phyloP scores from a whole-genome alignment of 2,797 vertebrate genomes.

The Typhlichthys eigenmanni region DNA sequence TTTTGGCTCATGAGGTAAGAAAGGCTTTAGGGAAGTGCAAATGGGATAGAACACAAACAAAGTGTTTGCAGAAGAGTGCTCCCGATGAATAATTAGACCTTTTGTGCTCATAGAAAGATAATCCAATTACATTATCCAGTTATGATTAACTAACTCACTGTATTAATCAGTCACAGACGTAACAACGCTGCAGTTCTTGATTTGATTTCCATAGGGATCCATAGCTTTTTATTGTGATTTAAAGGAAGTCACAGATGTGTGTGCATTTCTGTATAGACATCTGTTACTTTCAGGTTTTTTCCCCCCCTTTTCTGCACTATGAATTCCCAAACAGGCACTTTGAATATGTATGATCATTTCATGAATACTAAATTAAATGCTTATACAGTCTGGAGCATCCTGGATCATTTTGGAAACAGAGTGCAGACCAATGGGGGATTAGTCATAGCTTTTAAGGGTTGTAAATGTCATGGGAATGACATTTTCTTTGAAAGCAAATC shows the following conservation, averaged over 20 bases:
- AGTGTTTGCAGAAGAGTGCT: constrained; percentile 57
- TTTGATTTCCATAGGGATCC: constrained; percentile 51
- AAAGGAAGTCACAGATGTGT: constrained; percentile 10
- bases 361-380: constrained; percentile 21
- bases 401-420: constrained; percentile 19
- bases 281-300: not conserved
- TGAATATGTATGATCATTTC: not conserved
- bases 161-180: constrained; percentile 62
- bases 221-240: constrained; percentile 19
- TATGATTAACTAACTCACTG: constrained; percentile 62
- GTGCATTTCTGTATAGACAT: constrained; percentile 6
- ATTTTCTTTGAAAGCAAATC: constrained; percentile 45
- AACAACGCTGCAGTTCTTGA: constrained; percentile 38
- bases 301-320: not conserved
- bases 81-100: constrained; percentile 72
- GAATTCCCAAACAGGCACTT: not conserved
- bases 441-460: constrained; percentile 24
- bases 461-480: constrained; percentile 61
- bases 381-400: constrained; percentile 29
- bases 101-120: constrained; percentile 70
- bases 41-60: constrained; percentile 53
- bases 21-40: constrained; percentile 59
- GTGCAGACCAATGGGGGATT: constrained; percentile 24
- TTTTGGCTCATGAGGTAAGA: constrained; percentile 58
- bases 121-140: constrained; percentile 71